Percentiles rank a stretch among this genome's conserved stretches.
Evolutionary conservation across 2,888 invertebrate genomes (phyloP).

Genomic region (Patella caerulea): DNA sequence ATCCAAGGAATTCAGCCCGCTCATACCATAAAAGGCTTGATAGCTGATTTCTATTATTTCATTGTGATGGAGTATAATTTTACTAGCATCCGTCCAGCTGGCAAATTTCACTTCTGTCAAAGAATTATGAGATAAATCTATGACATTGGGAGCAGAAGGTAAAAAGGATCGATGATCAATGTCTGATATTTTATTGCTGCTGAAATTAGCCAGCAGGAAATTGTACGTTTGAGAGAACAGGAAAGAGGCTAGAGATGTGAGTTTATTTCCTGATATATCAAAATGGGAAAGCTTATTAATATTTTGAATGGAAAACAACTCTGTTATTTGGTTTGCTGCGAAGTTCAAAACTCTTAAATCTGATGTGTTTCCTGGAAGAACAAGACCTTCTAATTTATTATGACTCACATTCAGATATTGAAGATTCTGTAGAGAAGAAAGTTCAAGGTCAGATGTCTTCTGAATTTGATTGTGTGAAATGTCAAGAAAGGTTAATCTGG

Average conservation of each 20-base stretch:
- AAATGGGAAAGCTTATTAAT: not conserved
- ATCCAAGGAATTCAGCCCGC: conserved; percentile 48
- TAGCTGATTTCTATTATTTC: conserved; percentile 44
- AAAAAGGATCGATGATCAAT: conserved; percentile 56
- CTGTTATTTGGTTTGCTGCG: conserved; percentile 36
- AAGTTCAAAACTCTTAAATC: conserved; percentile 34
- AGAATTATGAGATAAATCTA: conserved; percentile 62
- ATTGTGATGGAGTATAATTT: conserved; percentile 52
- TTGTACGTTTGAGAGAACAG: conserved; percentile 51
- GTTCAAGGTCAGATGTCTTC: conserved; percentile 15
- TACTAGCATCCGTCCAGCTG: conserved; percentile 54
- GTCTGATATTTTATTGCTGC: conserved; percentile 53
- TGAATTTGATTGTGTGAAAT: conserved; percentile 39
- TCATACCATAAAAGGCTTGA: conserved; percentile 55
- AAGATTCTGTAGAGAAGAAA: conserved; percentile 32
- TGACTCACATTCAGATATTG: conserved; percentile 36
- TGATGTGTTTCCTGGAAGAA: conserved; percentile 35
- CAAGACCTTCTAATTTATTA: conserved; percentile 30
- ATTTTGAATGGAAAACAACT: conserved; percentile 27
- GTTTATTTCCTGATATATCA: conserved; percentile 35
- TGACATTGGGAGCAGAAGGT: conserved; percentile 48
- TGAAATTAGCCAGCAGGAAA: conserved; percentile 56
- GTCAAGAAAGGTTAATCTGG: conserved; percentile 32
- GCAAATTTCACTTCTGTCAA: conserved; percentile 48
- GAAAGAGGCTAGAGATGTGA: conserved; percentile 46